Evolutionary conservation across 2,113 vertebrate species (phyloP), one percentile per base, ranked within the genome.

Genomic region (Melanocharis versteri): DNA sequence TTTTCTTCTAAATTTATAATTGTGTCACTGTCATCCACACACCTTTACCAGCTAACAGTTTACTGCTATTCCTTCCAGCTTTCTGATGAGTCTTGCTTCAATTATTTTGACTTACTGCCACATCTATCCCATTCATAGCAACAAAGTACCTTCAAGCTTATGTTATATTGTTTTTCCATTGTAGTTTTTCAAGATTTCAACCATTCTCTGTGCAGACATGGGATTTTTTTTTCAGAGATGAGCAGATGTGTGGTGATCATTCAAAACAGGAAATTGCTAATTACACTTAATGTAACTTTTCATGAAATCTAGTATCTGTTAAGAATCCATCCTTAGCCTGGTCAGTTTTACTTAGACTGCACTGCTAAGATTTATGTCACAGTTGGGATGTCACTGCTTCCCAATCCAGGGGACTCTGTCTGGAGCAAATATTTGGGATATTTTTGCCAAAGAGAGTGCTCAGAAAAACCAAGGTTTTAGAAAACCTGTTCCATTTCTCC

Each of bases 1-100:
- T 86, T 78, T 83, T 83, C 84, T 90, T 93, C 89, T 92, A 79
- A 93, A 85, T 50, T 94, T 69, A 21, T 94, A 89, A 60, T 68
- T 81, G 23, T 89, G 50, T 64, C n/a, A 91, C 76, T 81, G 39
- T 78, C 72, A 72, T 83, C 75, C 19, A 31, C 77, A 95, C 19
- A 45, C 71, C 56, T 94, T 85, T 89, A 79, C 27, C 42, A 90
- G 66, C 44, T 57, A 79, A n/a, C 31, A 69, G 45, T 60, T 91
- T 56, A 51, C 40, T 76, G 40, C n/a, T 83, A 13, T 48, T 94
- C 24, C 13, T 64, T 86, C 54, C 19, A n/a, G 60, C 72, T 87
- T 14, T 70, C 65, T 86, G 27, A 64, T 24, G 37, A 15, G 22
- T 90, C 60, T 93, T 87, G 7, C 23, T 87, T 47, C 37, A 44